phyloP scores from a whole-genome alignment of 2,797 vertebrate species.

The Dermochelys coriacea region DNA sequence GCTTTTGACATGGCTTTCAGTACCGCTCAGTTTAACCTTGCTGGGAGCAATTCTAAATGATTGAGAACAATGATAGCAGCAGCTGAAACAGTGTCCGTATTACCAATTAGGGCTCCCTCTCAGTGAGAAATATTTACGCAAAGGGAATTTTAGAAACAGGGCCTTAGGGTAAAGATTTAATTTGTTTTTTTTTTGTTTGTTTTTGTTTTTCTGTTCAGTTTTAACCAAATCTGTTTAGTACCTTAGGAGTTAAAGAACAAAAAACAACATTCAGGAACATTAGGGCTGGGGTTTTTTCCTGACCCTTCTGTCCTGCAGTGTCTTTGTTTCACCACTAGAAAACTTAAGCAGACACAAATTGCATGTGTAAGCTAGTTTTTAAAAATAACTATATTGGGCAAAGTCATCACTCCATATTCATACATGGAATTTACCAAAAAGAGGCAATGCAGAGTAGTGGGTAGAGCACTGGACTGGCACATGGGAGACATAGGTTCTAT shows the following conservation, averaged over 20 bases:
- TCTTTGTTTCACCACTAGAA: constrained; percentile 69
- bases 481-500: neutral
- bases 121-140: constrained; percentile 72
- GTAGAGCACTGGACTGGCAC: neutral
- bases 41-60: neutral
- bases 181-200: constrained; percentile 53
- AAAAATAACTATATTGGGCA: neutral
- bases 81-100: constrained; percentile 55
- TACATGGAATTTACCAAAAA: rapidly evolving
- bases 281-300: constrained; percentile 30
- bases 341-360: constrained; percentile 38
- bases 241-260: constrained; percentile 36
- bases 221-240: constrained; percentile 74
- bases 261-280: constrained; percentile 39
- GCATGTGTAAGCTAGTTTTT: constrained; percentile 57
- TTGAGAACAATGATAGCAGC: constrained; percentile 49
- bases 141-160: constrained; percentile 60
- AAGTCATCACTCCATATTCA: neutral
- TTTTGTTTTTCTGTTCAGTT: constrained; percentile 36
- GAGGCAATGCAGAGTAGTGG: rapidly evolving
- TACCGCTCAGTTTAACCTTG: neutral
- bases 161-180: constrained; percentile 67
- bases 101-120: constrained; percentile 69
- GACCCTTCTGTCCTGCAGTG: constrained; percentile 58
- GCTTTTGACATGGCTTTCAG: neutral